Evolutionary conservation across 2,888 invertebrate species (phyloP), one percentile per base, ranked within the genome.

Genomic region (Pristionchus fissidentatus): DNA sequence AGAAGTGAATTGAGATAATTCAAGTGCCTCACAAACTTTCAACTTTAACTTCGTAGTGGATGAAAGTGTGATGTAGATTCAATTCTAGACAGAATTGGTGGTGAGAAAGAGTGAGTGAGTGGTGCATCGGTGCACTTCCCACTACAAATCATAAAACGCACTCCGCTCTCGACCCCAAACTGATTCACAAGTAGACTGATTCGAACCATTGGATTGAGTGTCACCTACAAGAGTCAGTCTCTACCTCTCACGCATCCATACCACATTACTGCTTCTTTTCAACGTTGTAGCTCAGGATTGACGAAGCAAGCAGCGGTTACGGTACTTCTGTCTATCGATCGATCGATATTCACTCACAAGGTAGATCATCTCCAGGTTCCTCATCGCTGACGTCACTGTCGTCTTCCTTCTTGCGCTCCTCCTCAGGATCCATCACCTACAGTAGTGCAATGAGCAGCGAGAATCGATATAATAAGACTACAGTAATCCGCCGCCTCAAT

Each of bases 361-460:
- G 90, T 70, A 90, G 85, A 85, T 89, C 90, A 62, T 90, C 88
- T 52, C 88, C 88, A 35, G 87, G 86, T 84, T 92, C 91, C 84
- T 92, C 90, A 87, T 92, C 91, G 84, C 90, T 87, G 75, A 91
- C 91, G 84, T 92, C 92, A 5, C 90, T 90, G 75, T 93, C 93
- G 83, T 93, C 93, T 46, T 92, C 92, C 46, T 89, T 86, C 84
- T 87, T 90, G 87, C 87, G 91, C 89, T 86, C 92, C 91, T 84
- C 84, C 79, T 83, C 86, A 32, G 46, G 38, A 70, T 82, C 82
- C 66, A 82, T 38, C 13, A 66, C 66, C 66, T 66, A 38, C 66
- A 66, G 32, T 66, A 55, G 4, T 22, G n/a, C n/a, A 13, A 32
- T 38, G 7, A 15, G 15, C 35, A 29, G n/a, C 13, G 60, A 46